phyloP scores from a whole-genome alignment of 2,113 vertebrate species.

The Ranitomeya imitator region DNA sequence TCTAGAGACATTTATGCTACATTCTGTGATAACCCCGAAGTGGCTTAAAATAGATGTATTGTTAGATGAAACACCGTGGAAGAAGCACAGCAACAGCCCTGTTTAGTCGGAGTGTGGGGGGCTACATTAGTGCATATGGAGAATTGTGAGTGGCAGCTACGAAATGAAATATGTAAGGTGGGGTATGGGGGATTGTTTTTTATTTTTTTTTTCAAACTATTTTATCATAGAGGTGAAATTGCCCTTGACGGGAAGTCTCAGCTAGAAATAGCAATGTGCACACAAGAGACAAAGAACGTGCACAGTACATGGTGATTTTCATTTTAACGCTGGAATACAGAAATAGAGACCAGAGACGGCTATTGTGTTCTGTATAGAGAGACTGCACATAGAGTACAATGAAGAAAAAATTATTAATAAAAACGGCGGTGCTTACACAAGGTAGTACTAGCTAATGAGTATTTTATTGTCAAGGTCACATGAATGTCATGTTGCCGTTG shows the following conservation, averaged over 20 bases:
- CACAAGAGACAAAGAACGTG: conserved; percentile 31
- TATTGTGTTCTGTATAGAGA: background rate
- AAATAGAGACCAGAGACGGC: background rate
- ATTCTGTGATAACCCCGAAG: conserved; percentile 45
- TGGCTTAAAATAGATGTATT: conserved; percentile 56
- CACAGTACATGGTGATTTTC: conserved; percentile 27
- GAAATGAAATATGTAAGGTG: conserved; percentile 46
- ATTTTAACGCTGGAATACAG: conserved; percentile 24
- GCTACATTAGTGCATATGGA: conserved; percentile 41
- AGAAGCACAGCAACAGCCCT: conserved; percentile 41
- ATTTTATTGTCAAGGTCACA: background rate
- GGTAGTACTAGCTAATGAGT: background rate
- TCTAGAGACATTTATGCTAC: conserved; percentile 7
- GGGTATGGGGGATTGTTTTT: conserved; percentile 3
- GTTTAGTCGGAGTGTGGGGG: conserved; percentile 13
- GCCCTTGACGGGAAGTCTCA: conserved; percentile 35
- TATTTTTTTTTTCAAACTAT: conserved; percentile 33
- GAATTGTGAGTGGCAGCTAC: conserved; percentile 49
- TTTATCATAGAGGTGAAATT: conserved; percentile 55
- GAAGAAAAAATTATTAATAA: conserved; percentile 14
- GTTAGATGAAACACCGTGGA: conserved; percentile 23
- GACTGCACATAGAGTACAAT: background rate
- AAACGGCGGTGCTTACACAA: background rate
- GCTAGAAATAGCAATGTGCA: conserved; percentile 37
- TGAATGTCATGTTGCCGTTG: background rate